Base-by-base conservation (phyloP, 1,140 invertebrate species). In the Aphaenogaster rudis region DNA sequence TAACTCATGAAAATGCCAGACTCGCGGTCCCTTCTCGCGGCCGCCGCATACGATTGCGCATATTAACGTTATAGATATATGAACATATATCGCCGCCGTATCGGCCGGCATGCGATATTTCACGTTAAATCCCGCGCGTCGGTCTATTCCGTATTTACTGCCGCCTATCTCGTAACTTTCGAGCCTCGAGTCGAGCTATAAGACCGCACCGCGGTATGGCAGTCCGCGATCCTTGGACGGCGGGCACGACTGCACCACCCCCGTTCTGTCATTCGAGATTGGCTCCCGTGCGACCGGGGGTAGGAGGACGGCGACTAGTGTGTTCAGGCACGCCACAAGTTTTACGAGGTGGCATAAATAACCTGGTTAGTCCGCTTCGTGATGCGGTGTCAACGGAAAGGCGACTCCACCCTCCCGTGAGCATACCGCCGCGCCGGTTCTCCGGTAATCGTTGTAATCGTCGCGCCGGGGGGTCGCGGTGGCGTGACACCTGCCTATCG, bases 281-380 rank as follows among this genome's bases (percentile, higher is more conserved):
- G 77, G 64, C n/a, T 36, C 21, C 57, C 48, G 28, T n/a, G 28
- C 50, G 21, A n/a, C 52, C 50, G 28, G 72, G 21, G 63, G 15
- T 15, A 36, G 6, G 61, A 42, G 17, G 67, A 45, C 45, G 48
- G 57, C 78, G 89, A 91, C 76, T 91, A 91, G 80, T 88, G 92
- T 92, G 91, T 88, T 92, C 88, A 91, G 91, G 92, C 94, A 94
- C 94, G 94, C 94, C 90, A 95, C 94, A 95, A 94, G 94, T 95
- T 95, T 95, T 94, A 95, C 93, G 94, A 94, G 92, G 91, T 91
- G 90, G 87, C 93, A 95, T 95, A 95, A 95, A 95, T 95, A 95
- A 95, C 91, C 92, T 91, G 92, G 94, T 94, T 94, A 94, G 92
- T 93, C 28, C 28, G 90, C 91, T 95, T 94, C 94, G 93, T 94